These are phyloP conservation scores for Gymnocypris eckloni DNA, from an alignment of 2,797 vertebrate species.

Conservation along the genomic window DNA sequence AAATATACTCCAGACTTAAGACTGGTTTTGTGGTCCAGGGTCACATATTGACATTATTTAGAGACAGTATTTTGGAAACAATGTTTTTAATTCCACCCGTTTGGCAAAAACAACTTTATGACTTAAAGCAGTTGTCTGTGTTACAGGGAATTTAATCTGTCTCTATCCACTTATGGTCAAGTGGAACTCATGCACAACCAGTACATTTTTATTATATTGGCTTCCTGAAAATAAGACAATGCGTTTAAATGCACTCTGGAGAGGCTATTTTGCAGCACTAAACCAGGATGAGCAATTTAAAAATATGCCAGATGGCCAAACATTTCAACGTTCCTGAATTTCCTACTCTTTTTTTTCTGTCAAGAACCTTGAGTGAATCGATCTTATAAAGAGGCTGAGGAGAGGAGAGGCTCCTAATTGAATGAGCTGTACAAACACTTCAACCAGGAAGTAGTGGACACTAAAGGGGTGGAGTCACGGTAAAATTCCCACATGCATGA, in stretches of 20 bases:
- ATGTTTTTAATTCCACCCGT: background rate
- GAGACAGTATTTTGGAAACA: background rate
- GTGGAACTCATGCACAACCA: constrained; percentile 20
- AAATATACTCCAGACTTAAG: too few species aligned
- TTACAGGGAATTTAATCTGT: constrained; percentile 7
- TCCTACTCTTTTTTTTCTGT: constrained; percentile 27
- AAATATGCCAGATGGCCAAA: constrained; percentile 36
- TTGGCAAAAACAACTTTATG: background rate
- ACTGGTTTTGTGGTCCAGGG: too few species aligned
- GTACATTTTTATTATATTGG: constrained; percentile 18
- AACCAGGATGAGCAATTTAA: constrained; percentile 11
- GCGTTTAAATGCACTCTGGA: background rate
- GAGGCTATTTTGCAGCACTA: constrained; percentile 24
- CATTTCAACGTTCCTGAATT: constrained; percentile 17
- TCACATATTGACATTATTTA: too few species aligned
- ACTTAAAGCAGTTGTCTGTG: background rate
- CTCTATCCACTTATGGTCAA: constrained; percentile 44
- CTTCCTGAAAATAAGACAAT: constrained; percentile 35
- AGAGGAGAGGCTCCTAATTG: constrained; percentile 63
- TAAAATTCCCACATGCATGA: constrained; percentile 66
- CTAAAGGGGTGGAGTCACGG: constrained; percentile 37
- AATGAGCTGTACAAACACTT: constrained; percentile 64
- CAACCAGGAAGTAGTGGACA: constrained; percentile 56
- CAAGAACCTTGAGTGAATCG: constrained; percentile 58
- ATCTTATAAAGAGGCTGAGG: constrained; percentile 56